Percentiles rank a stretch among this genome's conserved stretches.
These are phyloP conservation scores for Karalla daura DNA, from an alignment of 2,797 vertebrate species.

Conservation along the genomic window DNA sequence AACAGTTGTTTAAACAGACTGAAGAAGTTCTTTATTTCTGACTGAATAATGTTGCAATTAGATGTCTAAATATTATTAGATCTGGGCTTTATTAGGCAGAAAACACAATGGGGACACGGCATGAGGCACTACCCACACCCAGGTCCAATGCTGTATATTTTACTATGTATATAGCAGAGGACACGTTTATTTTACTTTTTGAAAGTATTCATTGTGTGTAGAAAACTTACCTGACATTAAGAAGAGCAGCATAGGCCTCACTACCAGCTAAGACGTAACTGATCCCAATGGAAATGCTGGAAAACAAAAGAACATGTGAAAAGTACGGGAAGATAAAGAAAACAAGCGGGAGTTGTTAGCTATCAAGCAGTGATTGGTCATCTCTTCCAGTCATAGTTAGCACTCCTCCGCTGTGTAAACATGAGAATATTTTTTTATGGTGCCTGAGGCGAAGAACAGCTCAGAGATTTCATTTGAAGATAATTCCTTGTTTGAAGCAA, in stretches of 20 bases:
- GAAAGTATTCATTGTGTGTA: background rate
- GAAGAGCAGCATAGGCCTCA: slow-evolving; percentile 78
- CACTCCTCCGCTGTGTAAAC: slow-evolving; percentile 3
- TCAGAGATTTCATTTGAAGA: slow-evolving; percentile 26
- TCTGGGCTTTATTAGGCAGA: too few species aligned
- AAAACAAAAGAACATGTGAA: slow-evolving; percentile 30
- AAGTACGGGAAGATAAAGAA: background rate
- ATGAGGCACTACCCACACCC: too few species aligned
- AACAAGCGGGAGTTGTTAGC: background rate
- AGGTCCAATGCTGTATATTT: too few species aligned
- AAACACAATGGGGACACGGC: too few species aligned
- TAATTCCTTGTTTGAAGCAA: slow-evolving; percentile 20
- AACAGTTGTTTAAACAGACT: too few species aligned
- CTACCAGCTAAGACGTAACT: slow-evolving; percentile 82
- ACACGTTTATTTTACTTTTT: background rate
- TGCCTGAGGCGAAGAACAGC: slow-evolving; percentile 4
- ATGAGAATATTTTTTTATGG: slow-evolving; percentile 28
- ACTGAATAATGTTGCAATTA: too few species aligned
- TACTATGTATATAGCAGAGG: too few species aligned
- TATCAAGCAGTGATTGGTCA: slow-evolving; percentile 10
- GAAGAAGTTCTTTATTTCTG: too few species aligned
- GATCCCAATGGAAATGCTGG: slow-evolving; percentile 79
- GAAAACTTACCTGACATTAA: slow-evolving; percentile 75
- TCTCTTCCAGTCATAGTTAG: slow-evolving; percentile 2
- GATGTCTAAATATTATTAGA: too few species aligned